These are phyloP conservation scores for Synaphobranchus kaupii DNA, from an alignment of 2,797 vertebrate genomes.

Conservation along the genomic window DNA sequence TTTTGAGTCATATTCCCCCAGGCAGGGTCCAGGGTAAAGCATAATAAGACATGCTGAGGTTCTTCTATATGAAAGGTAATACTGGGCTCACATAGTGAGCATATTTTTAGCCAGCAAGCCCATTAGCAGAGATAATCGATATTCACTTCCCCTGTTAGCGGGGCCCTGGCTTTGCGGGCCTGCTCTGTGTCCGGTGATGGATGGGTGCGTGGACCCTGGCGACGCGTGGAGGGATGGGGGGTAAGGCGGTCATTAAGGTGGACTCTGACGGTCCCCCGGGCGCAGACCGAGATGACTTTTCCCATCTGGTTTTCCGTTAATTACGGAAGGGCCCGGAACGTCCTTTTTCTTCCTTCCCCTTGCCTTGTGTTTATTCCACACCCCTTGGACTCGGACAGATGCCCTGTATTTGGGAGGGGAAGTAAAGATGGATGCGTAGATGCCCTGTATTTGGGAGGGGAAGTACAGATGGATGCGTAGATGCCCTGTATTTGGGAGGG, in stretches of 20 bases:
- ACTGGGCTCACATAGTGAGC: constrained; percentile 42
- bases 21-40: not conserved
- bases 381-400: not conserved
- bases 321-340: not conserved
- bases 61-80: constrained; percentile 46
- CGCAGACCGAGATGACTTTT: not conserved
- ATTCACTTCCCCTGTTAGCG: constrained; percentile 44
- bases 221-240: not conserved
- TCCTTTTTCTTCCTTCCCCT: not conserved
- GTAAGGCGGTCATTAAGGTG: not conserved
- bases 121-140: constrained; percentile 71
- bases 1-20: not conserved
- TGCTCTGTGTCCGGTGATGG: constrained; percentile 1
- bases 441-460: not conserved
- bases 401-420: not conserved
- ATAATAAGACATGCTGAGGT: constrained; percentile 23
- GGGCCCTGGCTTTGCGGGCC: not conserved
- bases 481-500: not conserved
- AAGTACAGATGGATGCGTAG: constrained; percentile 23
- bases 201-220: not conserved
- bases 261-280: not conserved
- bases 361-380: constrained; percentile 5
- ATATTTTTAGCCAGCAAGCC: constrained; percentile 63
- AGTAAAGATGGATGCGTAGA: not conserved
- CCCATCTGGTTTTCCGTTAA: not conserved